Conservation (phyloP, 2,888 invertebrate species). For the Tenodera sinensis region DNA sequence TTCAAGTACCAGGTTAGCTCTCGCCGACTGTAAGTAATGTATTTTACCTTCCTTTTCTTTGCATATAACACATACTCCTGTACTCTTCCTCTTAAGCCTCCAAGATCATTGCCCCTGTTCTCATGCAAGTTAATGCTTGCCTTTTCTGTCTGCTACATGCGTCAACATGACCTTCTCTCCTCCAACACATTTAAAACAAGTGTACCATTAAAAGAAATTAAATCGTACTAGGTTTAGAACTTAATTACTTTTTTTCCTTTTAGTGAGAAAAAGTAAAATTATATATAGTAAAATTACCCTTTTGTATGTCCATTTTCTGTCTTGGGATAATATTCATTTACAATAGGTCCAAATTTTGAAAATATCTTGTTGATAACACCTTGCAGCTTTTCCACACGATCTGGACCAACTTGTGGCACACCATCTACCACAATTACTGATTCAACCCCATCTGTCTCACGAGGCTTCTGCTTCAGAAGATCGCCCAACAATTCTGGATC, state of each 20-base stretch:
- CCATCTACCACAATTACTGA: slow-evolving; percentile 95
- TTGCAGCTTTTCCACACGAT: slow-evolving; percentile 87
- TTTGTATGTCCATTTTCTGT: slow-evolving; percentile 80
- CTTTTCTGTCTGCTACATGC: no score
- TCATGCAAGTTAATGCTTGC: no score
- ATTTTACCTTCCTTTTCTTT: no score
- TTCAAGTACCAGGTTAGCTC: no score
- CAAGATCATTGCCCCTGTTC: no score
- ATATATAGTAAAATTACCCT: slow-evolving; percentile 52
- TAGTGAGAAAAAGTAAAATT: background rate
- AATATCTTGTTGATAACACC: slow-evolving; percentile 89
- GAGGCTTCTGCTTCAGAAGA: slow-evolving; percentile 81
- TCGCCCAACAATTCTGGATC: slow-evolving; percentile 86
- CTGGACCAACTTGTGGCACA: slow-evolving; percentile 90
- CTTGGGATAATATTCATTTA: slow-evolving; percentile 85
- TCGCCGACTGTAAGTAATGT: no score
- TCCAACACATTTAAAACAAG: background rate
- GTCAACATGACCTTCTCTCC: no score
- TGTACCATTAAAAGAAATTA: background rate
- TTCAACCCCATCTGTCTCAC: slow-evolving; percentile 94
- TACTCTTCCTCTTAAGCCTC: no score
- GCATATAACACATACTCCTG: no score
- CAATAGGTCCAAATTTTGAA: slow-evolving; percentile 80
- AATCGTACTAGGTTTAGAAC: background rate
- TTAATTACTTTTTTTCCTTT: no score